Conservation (phyloP, 2,113 vertebrate species). For the Sigmodon hispidus region DNA sequence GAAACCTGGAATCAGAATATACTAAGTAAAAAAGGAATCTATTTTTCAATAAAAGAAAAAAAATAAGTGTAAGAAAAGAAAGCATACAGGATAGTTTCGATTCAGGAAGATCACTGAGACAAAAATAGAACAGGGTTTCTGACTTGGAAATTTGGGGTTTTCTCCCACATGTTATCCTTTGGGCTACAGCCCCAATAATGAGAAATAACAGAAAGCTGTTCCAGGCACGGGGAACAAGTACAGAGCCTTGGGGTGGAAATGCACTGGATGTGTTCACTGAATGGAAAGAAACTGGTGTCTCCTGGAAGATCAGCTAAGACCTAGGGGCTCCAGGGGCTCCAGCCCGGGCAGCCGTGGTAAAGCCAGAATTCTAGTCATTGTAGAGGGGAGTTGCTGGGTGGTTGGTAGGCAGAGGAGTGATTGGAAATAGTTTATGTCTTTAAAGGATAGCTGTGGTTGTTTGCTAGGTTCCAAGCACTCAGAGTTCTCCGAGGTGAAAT, state of each 20-base stretch:
- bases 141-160: background rate
- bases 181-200: background rate
- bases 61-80: background rate
- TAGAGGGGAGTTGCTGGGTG: background rate
- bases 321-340: background rate
- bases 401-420: background rate
- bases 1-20: background rate
- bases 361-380: background rate
- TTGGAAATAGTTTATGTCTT: background rate
- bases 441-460: background rate
- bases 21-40: background rate
- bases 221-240: background rate
- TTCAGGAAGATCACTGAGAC: background rate
- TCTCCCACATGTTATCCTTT: background rate
- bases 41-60: background rate
- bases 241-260: background rate
- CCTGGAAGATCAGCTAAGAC: background rate
- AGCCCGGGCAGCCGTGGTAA: background rate
- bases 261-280: background rate
- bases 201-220: background rate
- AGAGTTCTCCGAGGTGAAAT: slow-evolving; percentile 13
- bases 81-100: background rate
- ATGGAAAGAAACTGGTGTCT: background rate
- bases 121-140: background rate
- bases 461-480: background rate